Percentiles rank a stretch among this genome's conserved stretches.
Conservation (phyloP, 1,140 invertebrate species). For the Hormaphis cornu region DNA sequence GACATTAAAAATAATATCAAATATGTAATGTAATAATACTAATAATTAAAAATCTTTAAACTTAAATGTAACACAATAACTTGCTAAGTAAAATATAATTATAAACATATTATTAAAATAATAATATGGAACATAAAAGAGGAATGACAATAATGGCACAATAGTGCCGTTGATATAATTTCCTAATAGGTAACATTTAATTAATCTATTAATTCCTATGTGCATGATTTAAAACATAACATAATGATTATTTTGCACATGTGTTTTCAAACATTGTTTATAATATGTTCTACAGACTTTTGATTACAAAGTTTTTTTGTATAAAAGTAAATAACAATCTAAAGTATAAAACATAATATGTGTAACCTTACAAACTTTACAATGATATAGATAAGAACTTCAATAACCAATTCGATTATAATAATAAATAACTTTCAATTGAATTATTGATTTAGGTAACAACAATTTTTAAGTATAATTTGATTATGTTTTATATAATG, state of each 20-base stretch:
- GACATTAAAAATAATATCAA: too few species aligned
- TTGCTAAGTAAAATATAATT: background rate
- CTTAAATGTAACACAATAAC: background rate
- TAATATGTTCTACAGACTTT: constrained; percentile 1
- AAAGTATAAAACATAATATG: background rate
- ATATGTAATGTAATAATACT: too few species aligned
- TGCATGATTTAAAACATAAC: background rate
- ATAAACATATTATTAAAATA: background rate
- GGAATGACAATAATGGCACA: constrained; percentile 11
- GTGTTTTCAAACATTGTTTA: background rate
- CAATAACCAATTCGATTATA: too few species aligned
- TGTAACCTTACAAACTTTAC: too few species aligned
- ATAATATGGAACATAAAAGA: background rate
- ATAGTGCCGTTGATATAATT: background rate
- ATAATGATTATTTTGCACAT: background rate
- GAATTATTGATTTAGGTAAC: too few species aligned
- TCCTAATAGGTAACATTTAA: background rate
- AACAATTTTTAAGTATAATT: too few species aligned
- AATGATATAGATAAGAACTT: too few species aligned
- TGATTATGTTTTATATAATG: too few species aligned
- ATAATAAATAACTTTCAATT: too few species aligned
- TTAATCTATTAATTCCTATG: background rate
- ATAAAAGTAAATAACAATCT: background rate
- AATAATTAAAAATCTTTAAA: too few species aligned
- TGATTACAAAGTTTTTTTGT: constrained; percentile 5